Evolutionary conservation across 1,140 invertebrate species (phyloP), one percentile per base, ranked within the genome.

Genomic region (Hylyphantes graminicola): DNA sequence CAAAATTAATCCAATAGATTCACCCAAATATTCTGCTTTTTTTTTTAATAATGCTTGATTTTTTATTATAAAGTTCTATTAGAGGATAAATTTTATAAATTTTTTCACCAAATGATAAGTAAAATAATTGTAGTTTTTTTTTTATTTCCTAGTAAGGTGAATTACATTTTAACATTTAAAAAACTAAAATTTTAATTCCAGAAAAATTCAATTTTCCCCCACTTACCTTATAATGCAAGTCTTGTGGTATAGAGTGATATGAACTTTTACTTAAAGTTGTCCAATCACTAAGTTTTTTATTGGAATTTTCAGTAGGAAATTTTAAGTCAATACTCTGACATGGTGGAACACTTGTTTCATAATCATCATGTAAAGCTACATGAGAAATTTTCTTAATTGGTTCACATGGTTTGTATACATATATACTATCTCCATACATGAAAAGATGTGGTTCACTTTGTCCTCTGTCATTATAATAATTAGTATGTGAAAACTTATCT

Each of bases 281-380:
- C 80, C 80, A 82, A 21, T 35, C 51, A 57, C 50, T 51, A 21
- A 81, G n/a, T 55, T 65, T 74, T 17, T 57, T 51, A 53, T 21
- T 74, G 35, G 70, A 77, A 17, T 70, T 65, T 51, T 84, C 81
- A 73, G 35, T 76, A 59, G 81, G 81, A 84, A 84, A 77, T 73
- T 77, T 84, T 53, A 84, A 84, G 50, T 84, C 81, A 59, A 84
- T 84, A 77, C 81, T 84, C 68, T 77, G 73, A 63, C 72, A 84
- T 53, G 73, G 81, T 76, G 73, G 73, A 68, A 84, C 54, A n/a
- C 64, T 76, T 13, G 55, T 35, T 51, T 82, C 68, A 82, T 74
- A 82, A 51, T 76, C 72, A 64, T 75, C 72, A 68, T 70, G n/a
- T 61, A 84, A 76, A 35, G 81, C 51, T 68, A 68, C 48, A 61